Conservation (phyloP, 2,797 vertebrate genomes). For the Onychomys arenicola region DNA sequence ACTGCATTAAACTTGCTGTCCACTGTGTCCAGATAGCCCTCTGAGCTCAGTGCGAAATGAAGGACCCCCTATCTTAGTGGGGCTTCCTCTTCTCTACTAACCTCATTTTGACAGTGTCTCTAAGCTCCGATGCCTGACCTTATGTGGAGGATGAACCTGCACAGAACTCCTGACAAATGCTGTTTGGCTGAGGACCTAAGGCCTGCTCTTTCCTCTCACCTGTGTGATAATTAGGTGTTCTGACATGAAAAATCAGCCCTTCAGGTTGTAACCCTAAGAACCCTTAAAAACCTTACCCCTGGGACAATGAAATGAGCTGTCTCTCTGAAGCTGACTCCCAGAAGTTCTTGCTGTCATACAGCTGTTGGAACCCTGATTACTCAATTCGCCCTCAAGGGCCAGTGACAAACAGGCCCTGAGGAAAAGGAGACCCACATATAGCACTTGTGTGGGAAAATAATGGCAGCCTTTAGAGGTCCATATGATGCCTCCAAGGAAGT, state of each 20-base stretch:
- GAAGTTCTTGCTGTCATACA: neutral
- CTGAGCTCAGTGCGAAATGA: rapidly evolving
- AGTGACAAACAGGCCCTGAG: neutral
- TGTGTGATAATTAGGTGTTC: neutral
- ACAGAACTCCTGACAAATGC: neutral
- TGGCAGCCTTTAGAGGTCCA: neutral
- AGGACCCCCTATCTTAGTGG: neutral
- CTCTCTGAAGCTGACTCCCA: neutral
- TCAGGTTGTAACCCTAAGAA: neutral
- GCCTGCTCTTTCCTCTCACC: neutral
- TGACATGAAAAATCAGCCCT: neutral
- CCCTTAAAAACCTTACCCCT: neutral
- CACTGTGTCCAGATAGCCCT: neutral
- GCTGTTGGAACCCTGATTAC: neutral
- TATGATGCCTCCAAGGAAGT: neutral
- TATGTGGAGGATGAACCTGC: neutral
- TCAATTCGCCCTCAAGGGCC: neutral
- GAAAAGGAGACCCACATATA: neutral
- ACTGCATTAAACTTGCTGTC: neutral
- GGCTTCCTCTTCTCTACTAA: neutral
- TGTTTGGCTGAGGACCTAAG: neutral
- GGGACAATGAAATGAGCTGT: neutral
- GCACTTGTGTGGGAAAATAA: neutral
- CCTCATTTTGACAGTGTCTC: neutral
- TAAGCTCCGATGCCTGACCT: neutral